Conservation (phyloP, 1,140 invertebrate genomes). For the Orius insidiosus region DNA sequence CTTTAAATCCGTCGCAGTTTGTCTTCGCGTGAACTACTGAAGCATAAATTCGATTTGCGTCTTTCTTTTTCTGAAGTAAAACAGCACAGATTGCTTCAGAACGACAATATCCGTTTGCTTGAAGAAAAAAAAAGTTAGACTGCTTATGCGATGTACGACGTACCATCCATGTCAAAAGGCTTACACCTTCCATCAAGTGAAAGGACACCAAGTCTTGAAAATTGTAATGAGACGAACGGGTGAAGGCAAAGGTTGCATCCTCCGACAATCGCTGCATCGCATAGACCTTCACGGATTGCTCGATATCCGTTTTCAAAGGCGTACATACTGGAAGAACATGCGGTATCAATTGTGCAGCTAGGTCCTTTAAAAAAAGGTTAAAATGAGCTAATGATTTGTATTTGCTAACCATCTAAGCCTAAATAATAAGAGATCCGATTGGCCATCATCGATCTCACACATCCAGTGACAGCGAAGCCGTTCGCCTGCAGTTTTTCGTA, state of each 20-base stretch:
- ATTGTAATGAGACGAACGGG: conserved; percentile 70
- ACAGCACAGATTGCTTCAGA: conserved; percentile 58
- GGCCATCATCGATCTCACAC: conserved; percentile 77
- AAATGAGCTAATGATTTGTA: neutral
- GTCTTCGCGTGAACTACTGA: conserved; percentile 47
- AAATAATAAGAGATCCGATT: conserved; percentile 70
- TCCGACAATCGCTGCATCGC: conserved; percentile 75
- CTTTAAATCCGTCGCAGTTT: conserved; percentile 80
- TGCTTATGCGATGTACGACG: neutral
- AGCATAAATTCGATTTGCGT: conserved; percentile 60
- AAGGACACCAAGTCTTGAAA: conserved; percentile 54
- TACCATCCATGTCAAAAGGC: conserved; percentile 65
- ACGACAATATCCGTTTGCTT: conserved; percentile 54
- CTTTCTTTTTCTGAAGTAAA: conserved; percentile 62
- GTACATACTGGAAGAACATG: conserved; percentile 75
- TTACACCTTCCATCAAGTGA: conserved; percentile 73
- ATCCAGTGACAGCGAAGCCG: conserved; percentile 54
- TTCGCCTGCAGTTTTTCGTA: conserved; percentile 40
- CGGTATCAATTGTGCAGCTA: conserved; percentile 70
- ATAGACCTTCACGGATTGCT: conserved; percentile 54
- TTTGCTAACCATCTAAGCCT: conserved; percentile 34
- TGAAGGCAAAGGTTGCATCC: conserved; percentile 70
- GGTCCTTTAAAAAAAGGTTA: conserved; percentile 34
- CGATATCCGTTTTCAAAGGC: conserved; percentile 69
- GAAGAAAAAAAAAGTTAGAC: conserved; percentile 3